phyloP scores from a whole-genome alignment of 2,797 vertebrate species.

The Tiaroga cobitis region DNA sequence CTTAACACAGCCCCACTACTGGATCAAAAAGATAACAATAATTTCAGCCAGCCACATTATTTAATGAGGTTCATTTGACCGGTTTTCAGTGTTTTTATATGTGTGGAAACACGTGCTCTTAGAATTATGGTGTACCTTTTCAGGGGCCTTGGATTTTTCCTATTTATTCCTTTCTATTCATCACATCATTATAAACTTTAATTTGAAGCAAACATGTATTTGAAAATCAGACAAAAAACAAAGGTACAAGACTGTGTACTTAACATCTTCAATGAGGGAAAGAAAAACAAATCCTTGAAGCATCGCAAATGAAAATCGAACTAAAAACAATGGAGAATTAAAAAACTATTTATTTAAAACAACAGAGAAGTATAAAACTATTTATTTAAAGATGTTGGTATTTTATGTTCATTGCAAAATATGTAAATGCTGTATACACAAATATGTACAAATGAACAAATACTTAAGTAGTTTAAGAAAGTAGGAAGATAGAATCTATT shows the following conservation, averaged over 20 bases:
- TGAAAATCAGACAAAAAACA: background rate
- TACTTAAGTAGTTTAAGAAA: background rate
- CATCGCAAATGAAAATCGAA: background rate
- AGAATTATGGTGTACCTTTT: slow-evolving; percentile 2
- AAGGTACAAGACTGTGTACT: background rate
- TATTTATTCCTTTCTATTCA: background rate
- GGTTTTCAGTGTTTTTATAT: background rate
- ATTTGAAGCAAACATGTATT: background rate
- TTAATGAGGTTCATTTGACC: slow-evolving; percentile 24
- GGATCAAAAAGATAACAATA: slow-evolving; percentile 17
- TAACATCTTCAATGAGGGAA: background rate
- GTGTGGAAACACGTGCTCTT: background rate
- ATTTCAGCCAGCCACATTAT: slow-evolving; percentile 6
- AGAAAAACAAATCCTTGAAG: background rate
- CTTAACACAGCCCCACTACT: slow-evolving; percentile 6
- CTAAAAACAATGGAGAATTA: background rate
- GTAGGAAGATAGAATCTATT: no score
- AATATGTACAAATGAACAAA: background rate
- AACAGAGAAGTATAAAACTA: background rate
- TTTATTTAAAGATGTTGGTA: background rate
- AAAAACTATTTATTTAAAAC: background rate
- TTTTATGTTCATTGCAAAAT: background rate
- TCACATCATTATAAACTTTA: background rate
- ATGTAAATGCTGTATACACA: background rate
- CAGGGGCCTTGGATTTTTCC: background rate